Base-by-base conservation (phyloP, 1,140 invertebrate species). In the Pogonognathellus flavescens region DNA sequence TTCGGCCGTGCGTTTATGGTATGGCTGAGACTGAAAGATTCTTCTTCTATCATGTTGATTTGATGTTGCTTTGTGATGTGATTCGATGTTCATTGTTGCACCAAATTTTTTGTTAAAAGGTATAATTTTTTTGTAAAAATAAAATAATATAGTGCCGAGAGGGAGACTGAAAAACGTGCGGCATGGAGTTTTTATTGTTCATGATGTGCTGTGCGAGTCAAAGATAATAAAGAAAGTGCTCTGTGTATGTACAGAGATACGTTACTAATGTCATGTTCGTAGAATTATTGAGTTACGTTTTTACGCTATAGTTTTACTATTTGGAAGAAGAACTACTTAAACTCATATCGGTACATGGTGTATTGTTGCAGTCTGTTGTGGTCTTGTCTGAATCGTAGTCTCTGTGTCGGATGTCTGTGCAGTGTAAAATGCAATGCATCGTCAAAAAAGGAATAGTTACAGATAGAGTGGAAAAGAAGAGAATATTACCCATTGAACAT, bases 51-150 rank as follows among this genome's bases (percentile, higher is more conserved):
- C 1, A 14, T 55, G 22, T 66, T 25, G 70, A 31, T 11, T 66
- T 81, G 20, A 52, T 57, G 53, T 31, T 66, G 62, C 22, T 9
- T 14, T 76, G 70, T 76, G 70, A 76, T 76, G 70, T 49, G 70
- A 76, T 76, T 66, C 62, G 22, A 57, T 82, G 53, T 76, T 66
- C 62, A 20, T 55, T 82, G 53, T 59, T 82, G 20, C 20, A 18
- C 81, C n/a, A 60, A 59, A 62, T 25, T 82, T 85, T 85, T 62
- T 18, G 80, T 84, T 60, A 82, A 82, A 85, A 85, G 70, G 59
- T 85, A 82, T 85, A 85, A 85, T 85, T 85, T 85, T 85, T 85
- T 81, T 82, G 76, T 85, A 85, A 59, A 62, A 85, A 85, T 85
- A 85, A 41, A 60, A 85, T 72, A 60, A 85, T 53, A 80, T 81